These are phyloP conservation scores for Hypomecis atomaria DNA, from an alignment of 2,888 invertebrate genomes.

Conservation along the genomic window DNA sequence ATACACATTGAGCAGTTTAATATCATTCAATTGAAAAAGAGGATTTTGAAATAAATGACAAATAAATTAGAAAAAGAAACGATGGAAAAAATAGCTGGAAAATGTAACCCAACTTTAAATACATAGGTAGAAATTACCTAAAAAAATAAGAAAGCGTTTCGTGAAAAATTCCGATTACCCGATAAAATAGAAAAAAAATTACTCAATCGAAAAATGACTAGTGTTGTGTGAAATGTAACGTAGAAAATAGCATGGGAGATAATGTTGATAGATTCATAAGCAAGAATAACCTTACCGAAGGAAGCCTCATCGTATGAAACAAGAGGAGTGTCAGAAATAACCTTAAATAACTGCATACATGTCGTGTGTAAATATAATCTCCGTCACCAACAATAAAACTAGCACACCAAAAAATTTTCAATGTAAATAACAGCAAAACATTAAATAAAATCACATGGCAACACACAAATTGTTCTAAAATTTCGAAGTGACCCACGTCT, in stretches of 20 bases:
- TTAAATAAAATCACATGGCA: constrained; percentile 8
- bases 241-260: constrained; percentile 21
- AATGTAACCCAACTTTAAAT: no score
- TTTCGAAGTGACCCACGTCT: not conserved
- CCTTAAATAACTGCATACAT: constrained; percentile 43
- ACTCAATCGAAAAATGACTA: constrained; percentile 14
- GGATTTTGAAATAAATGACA: constrained; percentile 8
- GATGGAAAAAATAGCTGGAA: not conserved
- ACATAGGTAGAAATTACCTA: no score
- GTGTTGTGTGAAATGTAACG: constrained; percentile 29
- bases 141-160: constrained; percentile 10
- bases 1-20: constrained; percentile 63
- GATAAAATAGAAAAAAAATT: constrained; percentile 13
- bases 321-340: constrained; percentile 50
- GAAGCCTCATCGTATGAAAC: constrained; percentile 47
- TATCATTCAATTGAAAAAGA: constrained; percentile 20
- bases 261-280: constrained; percentile 12
- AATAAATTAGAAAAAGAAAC: not conserved
- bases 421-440: constrained; percentile 2
- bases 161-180: not conserved
- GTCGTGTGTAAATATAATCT: constrained; percentile 40
- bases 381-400: constrained; percentile 41
- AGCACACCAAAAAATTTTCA: constrained; percentile 15
- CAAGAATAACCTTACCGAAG: constrained; percentile 33
- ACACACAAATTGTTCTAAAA: not conserved